Percentiles rank a stretch among this genome's conserved stretches.
These are phyloP conservation scores for Rhyzopertha dominica DNA, from an alignment of 1,140 invertebrate genomes.

Conservation along the genomic window DNA sequence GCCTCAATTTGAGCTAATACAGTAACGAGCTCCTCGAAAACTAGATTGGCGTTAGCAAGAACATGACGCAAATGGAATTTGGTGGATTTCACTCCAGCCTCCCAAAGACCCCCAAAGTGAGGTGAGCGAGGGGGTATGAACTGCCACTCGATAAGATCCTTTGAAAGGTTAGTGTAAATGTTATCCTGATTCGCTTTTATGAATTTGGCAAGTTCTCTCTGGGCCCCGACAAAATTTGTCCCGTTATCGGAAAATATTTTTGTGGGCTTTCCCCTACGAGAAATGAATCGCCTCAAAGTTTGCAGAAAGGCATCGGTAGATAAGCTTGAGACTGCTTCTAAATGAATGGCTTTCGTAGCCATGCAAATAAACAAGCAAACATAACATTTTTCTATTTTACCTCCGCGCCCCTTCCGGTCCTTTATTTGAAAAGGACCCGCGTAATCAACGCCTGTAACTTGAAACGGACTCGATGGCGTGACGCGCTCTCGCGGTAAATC, in stretches of 20 bases:
- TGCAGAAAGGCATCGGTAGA: constrained; percentile 22
- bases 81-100: constrained; percentile 33
- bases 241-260: constrained; percentile 12
- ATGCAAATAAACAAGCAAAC: constrained; percentile 26
- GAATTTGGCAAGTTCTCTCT: constrained; percentile 2
- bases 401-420: background rate
- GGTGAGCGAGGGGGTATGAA: constrained; percentile 30
- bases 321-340: constrained; percentile 26
- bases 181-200: constrained; percentile 3
- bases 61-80: constrained; percentile 28
- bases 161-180: background rate
- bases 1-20: constrained; percentile 24
- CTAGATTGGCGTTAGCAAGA: constrained; percentile 10
- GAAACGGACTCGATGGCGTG: constrained; percentile 28
- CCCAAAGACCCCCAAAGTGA: constrained; percentile 38
- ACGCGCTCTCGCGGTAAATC: constrained; percentile 35
- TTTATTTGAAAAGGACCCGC: constrained; percentile 6
- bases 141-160: constrained; percentile 14
- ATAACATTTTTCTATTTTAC: constrained; percentile 25
- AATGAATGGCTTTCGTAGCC: constrained; percentile 24
- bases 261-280: constrained; percentile 23
- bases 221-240: constrained; percentile 7
- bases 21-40: constrained; percentile 21
- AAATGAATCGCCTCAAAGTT: constrained; percentile 35
- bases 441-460: constrained; percentile 32